Conservation (phyloP, 2,888 invertebrate species). For the Timandra comae region DNA sequence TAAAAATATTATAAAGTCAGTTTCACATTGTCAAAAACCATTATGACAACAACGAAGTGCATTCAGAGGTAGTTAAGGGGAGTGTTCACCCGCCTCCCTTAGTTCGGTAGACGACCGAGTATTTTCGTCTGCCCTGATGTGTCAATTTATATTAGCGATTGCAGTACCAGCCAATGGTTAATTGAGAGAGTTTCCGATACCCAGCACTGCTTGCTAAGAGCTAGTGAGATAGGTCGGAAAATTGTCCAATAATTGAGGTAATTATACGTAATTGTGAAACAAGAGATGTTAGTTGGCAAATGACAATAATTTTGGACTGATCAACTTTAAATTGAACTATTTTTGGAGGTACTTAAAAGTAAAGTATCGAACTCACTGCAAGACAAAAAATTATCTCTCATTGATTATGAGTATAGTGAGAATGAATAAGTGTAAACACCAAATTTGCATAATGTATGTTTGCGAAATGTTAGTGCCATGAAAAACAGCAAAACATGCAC, state of each 20-base stretch:
- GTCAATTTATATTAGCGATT: slow-evolving; percentile 71
- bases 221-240: slow-evolving; percentile 41
- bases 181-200: slow-evolving; percentile 29
- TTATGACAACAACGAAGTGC: slow-evolving; percentile 49
- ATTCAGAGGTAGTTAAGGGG: slow-evolving; percentile 35
- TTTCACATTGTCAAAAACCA: slow-evolving; percentile 51
- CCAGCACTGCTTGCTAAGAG: slow-evolving; percentile 7
- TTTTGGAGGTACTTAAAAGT: no score
- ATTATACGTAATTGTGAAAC: no score
- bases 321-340: no score
- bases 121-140: slow-evolving; percentile 73
- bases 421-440: no score
- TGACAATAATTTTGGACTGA: no score
- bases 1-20: slow-evolving; percentile 28
- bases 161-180: slow-evolving; percentile 48
- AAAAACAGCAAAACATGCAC: no score
- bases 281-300: no score
- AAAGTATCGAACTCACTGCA: no score
- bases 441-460: no score
- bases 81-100: slow-evolving; percentile 23
- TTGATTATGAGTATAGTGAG: no score
- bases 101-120: slow-evolving; percentile 47
- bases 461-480: no score
- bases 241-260: slow-evolving; percentile 6
- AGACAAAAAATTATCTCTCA: no score